A percentile compares a stretch with the other conserved stretches of the same genome.
phyloP scores from a whole-genome alignment of 92 coral and sea anemone genomes.

The Scolanthus callimorphus region DNA sequence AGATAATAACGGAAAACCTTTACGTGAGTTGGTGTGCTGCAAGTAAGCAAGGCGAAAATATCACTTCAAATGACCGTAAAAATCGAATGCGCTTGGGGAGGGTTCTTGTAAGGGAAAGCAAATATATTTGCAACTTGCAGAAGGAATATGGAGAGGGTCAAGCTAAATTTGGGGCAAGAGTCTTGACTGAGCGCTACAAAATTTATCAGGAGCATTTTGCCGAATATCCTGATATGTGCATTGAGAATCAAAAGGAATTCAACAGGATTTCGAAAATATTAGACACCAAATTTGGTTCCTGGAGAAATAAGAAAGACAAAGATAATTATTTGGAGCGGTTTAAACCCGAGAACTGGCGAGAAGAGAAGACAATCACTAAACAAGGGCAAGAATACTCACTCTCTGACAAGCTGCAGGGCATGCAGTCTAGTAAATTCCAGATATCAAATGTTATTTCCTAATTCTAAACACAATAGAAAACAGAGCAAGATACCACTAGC shows the following conservation, averaged over 20 bases:
- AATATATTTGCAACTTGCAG: conserved; percentile 20
- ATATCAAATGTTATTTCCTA: conserved; percentile 8
- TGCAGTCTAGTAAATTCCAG: conserved; percentile 9
- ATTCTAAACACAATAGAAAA: no score
- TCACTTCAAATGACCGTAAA: no score
- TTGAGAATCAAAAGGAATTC: conserved; percentile 12
- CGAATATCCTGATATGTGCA: conserved; percentile 3
- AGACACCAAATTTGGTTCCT: conserved; percentile 4
- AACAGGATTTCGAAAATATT: conserved; percentile 8
- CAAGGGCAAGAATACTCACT: conserved; percentile 3
- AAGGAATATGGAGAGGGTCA: no score
- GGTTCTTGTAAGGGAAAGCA: conserved; percentile 15
- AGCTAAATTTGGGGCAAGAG: no score
- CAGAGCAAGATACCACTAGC: no score
- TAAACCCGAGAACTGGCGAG: conserved; percentile 30
- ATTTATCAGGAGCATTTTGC: no score
- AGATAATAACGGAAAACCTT: no score
- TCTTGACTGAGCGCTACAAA: no score
- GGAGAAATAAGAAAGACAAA: conserved; percentile 26
- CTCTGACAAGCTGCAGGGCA: conserved; percentile 13
- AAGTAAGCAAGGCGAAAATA: no score
- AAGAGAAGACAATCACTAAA: conserved; percentile 5
- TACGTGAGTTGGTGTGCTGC: no score
- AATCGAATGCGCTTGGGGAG: no score
- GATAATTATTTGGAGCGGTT: conserved; percentile 11